Percentiles rank a stretch among this genome's conserved stretches.
phyloP scores from a whole-genome alignment of 2,797 vertebrate species.

The Trachurus trachurus region DNA sequence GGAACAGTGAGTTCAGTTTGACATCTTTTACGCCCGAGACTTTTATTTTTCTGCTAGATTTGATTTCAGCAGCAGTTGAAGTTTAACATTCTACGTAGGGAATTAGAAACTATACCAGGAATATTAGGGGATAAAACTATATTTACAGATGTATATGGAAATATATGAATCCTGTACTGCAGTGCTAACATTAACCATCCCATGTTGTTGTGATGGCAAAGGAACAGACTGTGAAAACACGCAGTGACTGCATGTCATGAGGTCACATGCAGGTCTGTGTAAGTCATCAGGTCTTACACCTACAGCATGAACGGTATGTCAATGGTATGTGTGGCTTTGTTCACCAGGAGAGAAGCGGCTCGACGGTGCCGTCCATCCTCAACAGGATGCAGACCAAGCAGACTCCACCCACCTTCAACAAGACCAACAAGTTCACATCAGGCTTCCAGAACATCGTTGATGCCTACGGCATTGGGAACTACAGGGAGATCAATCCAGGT shows the following conservation, averaged over 20 bases:
- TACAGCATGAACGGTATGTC: neutral
- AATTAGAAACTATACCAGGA: neutral
- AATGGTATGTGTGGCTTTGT: conserved; percentile 21
- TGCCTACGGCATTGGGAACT: conserved; percentile 96
- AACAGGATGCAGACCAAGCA: conserved; percentile 99
- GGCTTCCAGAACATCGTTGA: conserved; percentile 99
- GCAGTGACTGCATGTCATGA: neutral
- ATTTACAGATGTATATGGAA: neutral
- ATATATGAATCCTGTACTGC: neutral
- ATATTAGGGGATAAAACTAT: neutral
- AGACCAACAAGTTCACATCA: conserved; percentile 97
- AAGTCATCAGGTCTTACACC: neutral
- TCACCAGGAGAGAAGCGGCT: conserved; percentile 94
- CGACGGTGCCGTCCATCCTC: conserved; percentile 97
- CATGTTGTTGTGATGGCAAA: neutral
- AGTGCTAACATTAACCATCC: neutral
- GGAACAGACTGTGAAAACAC: neutral
- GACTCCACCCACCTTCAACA: conserved; percentile 97
- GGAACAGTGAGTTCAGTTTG: conserved; percentile 91
- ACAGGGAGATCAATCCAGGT: conserved; percentile 99
- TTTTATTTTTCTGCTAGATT: neutral
- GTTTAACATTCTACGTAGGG: neutral
- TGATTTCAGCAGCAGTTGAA: neutral
- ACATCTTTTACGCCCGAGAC: neutral
- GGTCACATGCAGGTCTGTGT: neutral